phyloP scores from a whole-genome alignment of 2,113 vertebrate genomes.

The Pangasianodon gigas region DNA sequence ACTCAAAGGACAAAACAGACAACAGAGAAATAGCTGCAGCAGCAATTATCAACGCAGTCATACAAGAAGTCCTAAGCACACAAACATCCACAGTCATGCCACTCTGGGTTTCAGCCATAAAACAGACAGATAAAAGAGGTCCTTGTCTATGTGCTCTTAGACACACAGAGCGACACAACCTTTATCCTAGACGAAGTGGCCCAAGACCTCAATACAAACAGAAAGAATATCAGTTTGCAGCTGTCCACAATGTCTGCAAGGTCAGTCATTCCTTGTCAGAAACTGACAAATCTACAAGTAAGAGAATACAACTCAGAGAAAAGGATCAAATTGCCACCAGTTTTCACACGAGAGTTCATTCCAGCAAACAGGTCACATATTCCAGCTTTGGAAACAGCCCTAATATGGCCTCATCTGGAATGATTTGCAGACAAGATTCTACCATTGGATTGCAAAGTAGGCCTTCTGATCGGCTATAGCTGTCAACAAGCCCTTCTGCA shows the following conservation, averaged over 20 bases:
- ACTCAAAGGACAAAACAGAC: background rate
- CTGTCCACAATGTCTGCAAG: slow-evolving; percentile 35
- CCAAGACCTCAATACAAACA: slow-evolving; percentile 9
- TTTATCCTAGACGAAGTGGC: slow-evolving; percentile 29
- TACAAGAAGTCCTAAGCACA: slow-evolving; percentile 30
- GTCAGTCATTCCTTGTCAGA: slow-evolving; percentile 33
- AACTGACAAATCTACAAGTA: slow-evolving; percentile 40
- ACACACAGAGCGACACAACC: slow-evolving; percentile 37
- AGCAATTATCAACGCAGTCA: slow-evolving; percentile 42
- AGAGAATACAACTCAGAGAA: slow-evolving; percentile 25
- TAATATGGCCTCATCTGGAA: slow-evolving; percentile 43
- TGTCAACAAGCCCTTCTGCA: slow-evolving; percentile 31
- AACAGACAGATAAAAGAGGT: slow-evolving; percentile 30
- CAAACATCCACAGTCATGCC: slow-evolving; percentile 40
- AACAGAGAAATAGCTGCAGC: slow-evolving; percentile 26
- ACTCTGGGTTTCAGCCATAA: slow-evolving; percentile 44
- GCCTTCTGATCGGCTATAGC: slow-evolving; percentile 1
- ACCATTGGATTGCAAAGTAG: slow-evolving; percentile 37
- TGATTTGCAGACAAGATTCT: slow-evolving; percentile 24
- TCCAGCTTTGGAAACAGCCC: slow-evolving; percentile 30
- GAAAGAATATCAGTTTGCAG: slow-evolving; percentile 17
- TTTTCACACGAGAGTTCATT: slow-evolving; percentile 42
- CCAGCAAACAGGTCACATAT: slow-evolving; percentile 26
- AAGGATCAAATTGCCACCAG: slow-evolving; percentile 16
- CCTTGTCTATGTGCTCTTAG: slow-evolving; percentile 36